phyloP scores from a whole-genome alignment of 2,113 vertebrate genomes.

The Megalops atlanticus region DNA sequence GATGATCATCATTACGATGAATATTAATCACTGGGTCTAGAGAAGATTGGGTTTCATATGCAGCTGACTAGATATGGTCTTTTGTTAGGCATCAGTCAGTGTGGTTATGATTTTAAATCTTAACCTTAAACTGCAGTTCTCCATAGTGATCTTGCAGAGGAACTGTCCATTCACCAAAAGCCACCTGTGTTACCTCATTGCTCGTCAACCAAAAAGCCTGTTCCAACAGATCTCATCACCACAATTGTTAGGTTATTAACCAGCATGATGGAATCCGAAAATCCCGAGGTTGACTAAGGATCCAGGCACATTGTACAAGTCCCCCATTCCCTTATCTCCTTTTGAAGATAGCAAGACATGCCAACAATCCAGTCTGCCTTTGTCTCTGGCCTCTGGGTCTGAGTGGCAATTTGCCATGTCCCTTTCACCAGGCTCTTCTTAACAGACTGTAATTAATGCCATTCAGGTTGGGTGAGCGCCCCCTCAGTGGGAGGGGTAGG shows the following conservation, averaged over 20 bases:
- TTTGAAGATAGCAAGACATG: conserved; percentile 23
- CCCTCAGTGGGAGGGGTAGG: neutral
- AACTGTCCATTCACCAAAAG: no score
- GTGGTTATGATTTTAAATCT: no score
- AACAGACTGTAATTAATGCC: conserved; percentile 36
- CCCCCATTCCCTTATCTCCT: conserved; percentile 20
- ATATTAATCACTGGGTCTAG: no score
- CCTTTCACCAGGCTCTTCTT: conserved; percentile 27
- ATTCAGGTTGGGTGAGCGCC: conserved; percentile 29
- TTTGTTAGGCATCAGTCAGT: no score
- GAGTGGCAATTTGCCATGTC: conserved; percentile 25
- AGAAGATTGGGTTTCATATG: no score
- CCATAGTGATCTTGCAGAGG: no score
- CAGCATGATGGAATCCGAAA: neutral
- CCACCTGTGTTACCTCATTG: no score
- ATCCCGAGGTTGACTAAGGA: conserved; percentile 9
- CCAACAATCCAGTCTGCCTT: conserved; percentile 25
- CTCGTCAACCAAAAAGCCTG: no score
- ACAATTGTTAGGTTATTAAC: neutral
- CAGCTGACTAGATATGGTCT: no score
- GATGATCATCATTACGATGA: neutral
- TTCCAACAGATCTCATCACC: no score
- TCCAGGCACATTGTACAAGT: neutral
- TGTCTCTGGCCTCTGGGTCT: conserved; percentile 17
- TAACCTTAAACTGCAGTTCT: no score